Conservation (phyloP, 2,888 invertebrate species). For the Ametastegia equiseti region DNA sequence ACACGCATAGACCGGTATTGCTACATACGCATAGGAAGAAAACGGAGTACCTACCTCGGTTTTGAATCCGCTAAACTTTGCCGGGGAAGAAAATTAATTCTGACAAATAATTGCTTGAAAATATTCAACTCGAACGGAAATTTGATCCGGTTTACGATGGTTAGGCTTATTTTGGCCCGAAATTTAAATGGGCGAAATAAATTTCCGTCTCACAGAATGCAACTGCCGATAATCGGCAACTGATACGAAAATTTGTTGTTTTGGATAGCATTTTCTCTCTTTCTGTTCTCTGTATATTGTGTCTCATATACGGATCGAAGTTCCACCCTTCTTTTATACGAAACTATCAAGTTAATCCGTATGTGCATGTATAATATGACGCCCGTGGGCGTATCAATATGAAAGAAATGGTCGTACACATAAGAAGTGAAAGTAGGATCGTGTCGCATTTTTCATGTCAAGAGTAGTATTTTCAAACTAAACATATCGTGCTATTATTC, state of each 20-base stretch:
- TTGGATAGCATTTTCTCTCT: not conserved
- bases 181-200: not conserved
- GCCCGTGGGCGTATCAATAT: slow-evolving; percentile 3
- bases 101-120: not conserved
- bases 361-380: not conserved
- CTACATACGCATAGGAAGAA: not conserved
- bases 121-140: not conserved
- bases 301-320: not conserved
- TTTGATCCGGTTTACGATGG: not conserved
- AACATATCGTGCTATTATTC: not conserved
- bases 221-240: not conserved
- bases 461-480: not conserved
- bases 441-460: not conserved
- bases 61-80: not conserved
- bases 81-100: not conserved
- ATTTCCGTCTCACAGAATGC: not conserved
- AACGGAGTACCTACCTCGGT: not conserved
- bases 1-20: not conserved
- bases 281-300: not conserved
- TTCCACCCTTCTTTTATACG: not conserved
- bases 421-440: slow-evolving; percentile 3
- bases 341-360: slow-evolving; percentile 1
- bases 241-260: not conserved
- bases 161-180: not conserved
- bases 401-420: not conserved